These are phyloP conservation scores for Balaenoptera acutorostrata DNA, from an alignment of 2,113 vertebrate species.

Conservation along the genomic window DNA sequence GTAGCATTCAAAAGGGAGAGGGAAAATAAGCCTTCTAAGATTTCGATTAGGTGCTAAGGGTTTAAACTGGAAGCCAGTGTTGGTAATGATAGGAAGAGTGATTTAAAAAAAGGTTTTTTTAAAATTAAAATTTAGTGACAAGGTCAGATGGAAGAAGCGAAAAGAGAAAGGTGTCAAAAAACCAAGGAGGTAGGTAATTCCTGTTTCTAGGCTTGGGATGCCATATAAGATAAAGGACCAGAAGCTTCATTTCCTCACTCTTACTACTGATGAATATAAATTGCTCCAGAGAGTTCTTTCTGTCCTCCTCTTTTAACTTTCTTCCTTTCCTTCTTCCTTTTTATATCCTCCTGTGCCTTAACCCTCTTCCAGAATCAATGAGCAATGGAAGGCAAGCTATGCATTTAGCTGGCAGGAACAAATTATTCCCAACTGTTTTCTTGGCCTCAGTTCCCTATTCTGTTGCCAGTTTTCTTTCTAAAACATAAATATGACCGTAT, in stretches of 20 bases:
- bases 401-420: slow-evolving; percentile 28
- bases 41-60: background rate
- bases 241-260: background rate
- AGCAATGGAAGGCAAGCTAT: background rate
- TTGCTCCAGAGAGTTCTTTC: background rate
- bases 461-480: slow-evolving; percentile 44
- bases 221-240: background rate
- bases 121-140: background rate
- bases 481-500: slow-evolving; percentile 23
- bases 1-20: background rate
- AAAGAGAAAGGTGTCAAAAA: background rate
- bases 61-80: background rate
- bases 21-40: background rate
- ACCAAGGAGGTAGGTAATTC: background rate
- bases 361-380: background rate
- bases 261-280: background rate
- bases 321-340: slow-evolving; percentile 6
- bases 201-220: background rate
- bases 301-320: background rate
- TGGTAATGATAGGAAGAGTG: background rate
- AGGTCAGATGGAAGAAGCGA: background rate
- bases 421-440: slow-evolving; percentile 32
- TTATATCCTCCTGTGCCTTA: background rate
- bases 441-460: slow-evolving; percentile 26
- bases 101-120: background rate